A percentile compares a stretch with the other conserved stretches of the same genome.
These are phyloP conservation scores for Drosophila emarginata DNA, from an alignment of 2,888 invertebrate species.

Conservation along the genomic window DNA sequence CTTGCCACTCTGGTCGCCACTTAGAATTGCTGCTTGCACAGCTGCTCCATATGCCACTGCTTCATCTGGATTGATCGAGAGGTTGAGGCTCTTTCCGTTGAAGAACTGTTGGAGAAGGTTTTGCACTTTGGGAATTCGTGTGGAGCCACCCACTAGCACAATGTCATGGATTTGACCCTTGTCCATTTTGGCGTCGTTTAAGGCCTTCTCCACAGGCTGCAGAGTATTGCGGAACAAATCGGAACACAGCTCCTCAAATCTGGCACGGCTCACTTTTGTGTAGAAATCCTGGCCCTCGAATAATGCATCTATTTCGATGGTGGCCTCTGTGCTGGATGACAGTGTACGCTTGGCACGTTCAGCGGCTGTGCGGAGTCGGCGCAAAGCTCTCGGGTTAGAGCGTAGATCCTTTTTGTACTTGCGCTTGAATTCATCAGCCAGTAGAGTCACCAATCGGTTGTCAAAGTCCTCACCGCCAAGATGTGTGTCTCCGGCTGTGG, in stretches of 20 bases:
- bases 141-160: constrained; percentile 92
- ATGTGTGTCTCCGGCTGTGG: constrained; percentile 96
- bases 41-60: constrained; percentile 92
- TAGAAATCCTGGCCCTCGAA: constrained; percentile 89
- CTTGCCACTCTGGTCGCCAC: constrained; percentile 86
- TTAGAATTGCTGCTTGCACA: constrained; percentile 88
- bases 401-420: constrained; percentile 88
- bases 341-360: constrained; percentile 90
- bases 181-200: constrained; percentile 90
- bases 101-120: constrained; percentile 89
- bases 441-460: constrained; percentile 92
- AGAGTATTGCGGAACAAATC: constrained; percentile 89
- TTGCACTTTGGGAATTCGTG: constrained; percentile 91
- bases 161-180: constrained; percentile 89
- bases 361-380: constrained; percentile 89
- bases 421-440: constrained; percentile 93
- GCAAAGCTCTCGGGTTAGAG: constrained; percentile 86
- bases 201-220: constrained; percentile 90
- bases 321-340: constrained; percentile 89
- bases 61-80: constrained; percentile 91
- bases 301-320: constrained; percentile 89
- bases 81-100: constrained; percentile 87
- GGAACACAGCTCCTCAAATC: constrained; percentile 89
- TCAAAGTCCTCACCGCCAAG: constrained; percentile 95
- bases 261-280: constrained; percentile 88